Base-by-base conservation (phyloP, 2,113 vertebrate species). In the Brachionichthys hirsutus region DNA sequence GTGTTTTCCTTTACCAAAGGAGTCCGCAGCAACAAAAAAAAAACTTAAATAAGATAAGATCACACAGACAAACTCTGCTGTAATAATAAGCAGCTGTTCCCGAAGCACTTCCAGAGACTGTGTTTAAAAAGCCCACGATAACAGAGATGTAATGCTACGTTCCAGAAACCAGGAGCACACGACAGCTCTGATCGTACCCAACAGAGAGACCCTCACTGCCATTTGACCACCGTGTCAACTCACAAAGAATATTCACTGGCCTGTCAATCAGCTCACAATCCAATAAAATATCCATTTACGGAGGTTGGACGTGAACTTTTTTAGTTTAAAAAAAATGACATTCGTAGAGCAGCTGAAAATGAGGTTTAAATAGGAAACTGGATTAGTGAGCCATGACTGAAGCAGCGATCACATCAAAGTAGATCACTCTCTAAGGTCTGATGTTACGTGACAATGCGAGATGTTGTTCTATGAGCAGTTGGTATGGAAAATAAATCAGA, bases 11-110 rank as follows among this genome's bases (percentile, higher is more conserved):
- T 74, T 77, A 77, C 54, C 20, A 60, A 30, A 49, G 62, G 48
- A 83, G 54, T 81, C 80, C 67, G 59, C 57, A 62, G n/a, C n/a
- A n/a, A n/a, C n/a, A n/a, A n/a, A 71, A 83, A 75, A 85, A 74
- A 82, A 67, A 84, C 77, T 83, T 68, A 55, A 83, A 85, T 72
- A 53, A 86, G 85, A 90, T 91, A 90, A 89, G 75, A 88, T 90
- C 87, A 81, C 80, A 74, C 71, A 84, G 78, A 84, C 81, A 85
- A 86, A 87, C 77, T 81, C 43, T 60, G 56, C 63, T 62, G 58
- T 88, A 92, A 90, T 87, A 88, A 87, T 81, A 90, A 84, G 78
- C 89, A 90, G 87, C 88, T 89, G 90, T 59, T 86, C 62, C 47
- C 62, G 70, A 77, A 89, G 81, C 85, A 80, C 89, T 85, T 85